Evolutionary conservation across 2,113 vertebrate genomes (phyloP), one percentile per base, ranked within the genome.

Genomic region (Myiozetetes cayanensis): DNA sequence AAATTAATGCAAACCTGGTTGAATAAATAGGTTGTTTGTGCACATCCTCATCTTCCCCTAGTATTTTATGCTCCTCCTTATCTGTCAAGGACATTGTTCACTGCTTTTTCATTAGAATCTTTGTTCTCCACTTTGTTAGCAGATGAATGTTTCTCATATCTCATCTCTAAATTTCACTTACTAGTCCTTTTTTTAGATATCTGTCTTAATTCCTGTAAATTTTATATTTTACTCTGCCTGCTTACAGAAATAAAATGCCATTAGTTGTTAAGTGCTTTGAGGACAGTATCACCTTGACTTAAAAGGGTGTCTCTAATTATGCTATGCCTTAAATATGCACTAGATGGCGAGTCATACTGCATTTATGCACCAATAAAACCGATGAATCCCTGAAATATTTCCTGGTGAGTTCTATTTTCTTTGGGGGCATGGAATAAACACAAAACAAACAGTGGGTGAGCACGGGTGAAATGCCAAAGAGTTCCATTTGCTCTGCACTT

Each of bases 301-400:
- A 43, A 78, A 70, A 41, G 1, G 0, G 6, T 25, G 8, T 53
- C 77, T 76, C 17, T 75, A 83, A 90, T 81, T 70, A 61, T 61
- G 93, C 39, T 77, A n/a, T 94, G 37, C 73, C 59, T 86, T 44
- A 84, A 89, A 85, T 35, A n/a, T 23, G 63, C 94, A 80, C 96
- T 90, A 95, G 93, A 85, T 95, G 95, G 94, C 70, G 50, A 90
- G 77, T 94, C 50, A 79, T 67, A 43, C 79, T 91, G 77, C 82
- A 81, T 16, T 77, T 73, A 58, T 2, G 3, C n/a, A 74, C 39
- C 46, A 43, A 28, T 59, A 89, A 86, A 87, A 58, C n/a, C 10
- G 30, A 66, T 10, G 12, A 72, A 49, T 35, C 30, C 59, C 41
- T 56, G 33, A 81, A 58, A 62, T 71, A 75, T 52, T 82, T 67